Evolutionary conservation across 2,113 vertebrate species (phyloP), one percentile per base, ranked within the genome.

Genomic region (Chaetura pelagica): DNA sequence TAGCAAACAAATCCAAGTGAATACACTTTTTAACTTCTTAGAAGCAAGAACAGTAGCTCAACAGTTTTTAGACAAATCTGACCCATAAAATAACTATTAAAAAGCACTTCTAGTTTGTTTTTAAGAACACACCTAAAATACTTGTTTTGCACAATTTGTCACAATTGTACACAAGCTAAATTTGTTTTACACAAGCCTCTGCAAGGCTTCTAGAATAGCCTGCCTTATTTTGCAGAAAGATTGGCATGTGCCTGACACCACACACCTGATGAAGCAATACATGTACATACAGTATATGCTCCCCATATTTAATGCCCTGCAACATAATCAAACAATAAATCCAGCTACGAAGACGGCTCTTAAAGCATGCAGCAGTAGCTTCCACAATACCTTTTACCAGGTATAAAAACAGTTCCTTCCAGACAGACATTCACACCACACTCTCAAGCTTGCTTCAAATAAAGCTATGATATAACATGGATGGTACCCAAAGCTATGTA

Each of bases 401-500:
- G 34, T 46, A 24, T 3, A 59, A 55, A 89, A 40, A 13, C 10
- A 54, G 40, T 5, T 52, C 12, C 48, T 68, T 62, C 57, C 42
- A 75, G n/a, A 68, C 13, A 73, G 32, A 34, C 24, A 34, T 30
- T 44, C 58, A 49, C 27, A 85, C 7, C 62, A 34, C 14, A 29
- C 55, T 6, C 35, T 23, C 34, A 16, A 78, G 63, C 12, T 44
- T 54, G 7, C 32, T 55, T 76, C 40, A 76, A 59, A 42, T 23
- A 42, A 66, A 91, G 30, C 44, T 11, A 12, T 2, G 77, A n/a
- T 2, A 2, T 19, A 67, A 21, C 1, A 0, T 75, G 15, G 14
- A 57, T 20, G 0, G 0, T 24, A 72, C 29, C 29, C 54, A 79
- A 64, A 85, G 58, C n/a, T 79, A 40, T 4, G 2, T 12, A 79